A percentile compares a stretch with the other conserved stretches of the same genome.
Evolutionary conservation across 2,113 vertebrate genomes (phyloP).

Genomic region (Nesoenas mayeri): DNA sequence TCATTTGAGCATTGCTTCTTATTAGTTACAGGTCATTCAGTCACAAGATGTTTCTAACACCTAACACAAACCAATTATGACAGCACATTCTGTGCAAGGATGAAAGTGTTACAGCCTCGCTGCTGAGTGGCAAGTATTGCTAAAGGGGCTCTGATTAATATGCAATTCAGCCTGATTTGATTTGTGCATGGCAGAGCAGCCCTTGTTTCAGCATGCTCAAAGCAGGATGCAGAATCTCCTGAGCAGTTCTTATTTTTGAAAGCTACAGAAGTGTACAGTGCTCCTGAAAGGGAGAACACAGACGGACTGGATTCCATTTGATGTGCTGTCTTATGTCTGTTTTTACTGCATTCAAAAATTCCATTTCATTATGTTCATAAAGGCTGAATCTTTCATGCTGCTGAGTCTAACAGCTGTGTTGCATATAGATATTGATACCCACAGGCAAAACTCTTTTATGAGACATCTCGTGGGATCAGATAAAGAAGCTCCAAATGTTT

Average conservation of each 20-base stretch:
- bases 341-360: slow-evolving; percentile 71
- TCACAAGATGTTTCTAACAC: slow-evolving; percentile 21
- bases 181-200: slow-evolving; percentile 2
- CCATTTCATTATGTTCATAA: slow-evolving; percentile 67
- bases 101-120: background rate
- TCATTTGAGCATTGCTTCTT: background rate
- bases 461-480: slow-evolving; percentile 58
- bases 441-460: slow-evolving; percentile 68
- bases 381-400: slow-evolving; percentile 53
- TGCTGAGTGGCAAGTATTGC: background rate
- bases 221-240: background rate
- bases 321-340: slow-evolving; percentile 52
- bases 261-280: background rate
- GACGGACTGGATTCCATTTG: slow-evolving; percentile 29
- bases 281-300: slow-evolving; percentile 9
- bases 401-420: slow-evolving; percentile 65
- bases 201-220: background rate
- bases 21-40: slow-evolving; percentile 36
- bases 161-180: background rate
- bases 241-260: background rate
- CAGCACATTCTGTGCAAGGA: background rate
- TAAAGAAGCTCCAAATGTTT: slow-evolving; percentile 48
- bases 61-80: background rate
- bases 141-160: slow-evolving; percentile 27
- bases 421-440: slow-evolving; percentile 69